Base-by-base conservation (phyloP, 2,888 invertebrate genomes). In the Tanytarsus gracilentus region DNA sequence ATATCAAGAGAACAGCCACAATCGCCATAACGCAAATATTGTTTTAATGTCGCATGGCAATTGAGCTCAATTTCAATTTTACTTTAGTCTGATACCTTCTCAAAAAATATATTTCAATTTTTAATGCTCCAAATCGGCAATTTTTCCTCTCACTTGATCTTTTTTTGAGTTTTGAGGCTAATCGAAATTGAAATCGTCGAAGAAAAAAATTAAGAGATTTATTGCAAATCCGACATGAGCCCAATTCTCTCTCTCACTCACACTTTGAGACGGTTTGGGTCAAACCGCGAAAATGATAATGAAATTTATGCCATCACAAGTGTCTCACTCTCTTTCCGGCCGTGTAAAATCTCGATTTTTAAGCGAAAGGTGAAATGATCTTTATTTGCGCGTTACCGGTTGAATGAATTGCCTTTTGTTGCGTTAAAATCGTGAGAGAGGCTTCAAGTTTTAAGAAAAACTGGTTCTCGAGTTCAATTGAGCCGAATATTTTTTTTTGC, bases 391-490 rank as follows among this genome's bases (percentile, higher is more conserved):
- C 11, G 4, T 52, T 55, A 55, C 40, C 55, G 39, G 55, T 55
- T 55, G 39, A 55, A 55, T 40, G 55, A 40, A 40, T 55, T 55
- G 16, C 36, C 16, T 36, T n/a, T 55, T 26, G 55, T 21, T 55
- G 55, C 55, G 55, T 55, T 18, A 16, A 21, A 40, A 16, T 40
- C 40, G 55, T n/a, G n/a, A n/a, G 55, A 55, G 40, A 55, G 55
- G 39, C 55, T 40, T 40, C 55, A 55, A 40, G 55, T 55, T 55
- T 44, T 11, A 44, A 21, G 44, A n/a, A n/a, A n/a, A n/a, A n/a
- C n/a, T n/a, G n/a, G n/a, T n/a, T n/a, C n/a, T n/a, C n/a, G n/a
- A n/a, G n/a, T n/a, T n/a, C n/a, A n/a, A n/a, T n/a, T n/a, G n/a
- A n/a, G n/a, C n/a, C n/a, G 30, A 4, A 30, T 30, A n/a, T 30